A percentile compares a stretch with the other conserved stretches of the same genome.
phyloP scores from a whole-genome alignment of 2,113 vertebrate species.

The Theropithecus gelada region DNA sequence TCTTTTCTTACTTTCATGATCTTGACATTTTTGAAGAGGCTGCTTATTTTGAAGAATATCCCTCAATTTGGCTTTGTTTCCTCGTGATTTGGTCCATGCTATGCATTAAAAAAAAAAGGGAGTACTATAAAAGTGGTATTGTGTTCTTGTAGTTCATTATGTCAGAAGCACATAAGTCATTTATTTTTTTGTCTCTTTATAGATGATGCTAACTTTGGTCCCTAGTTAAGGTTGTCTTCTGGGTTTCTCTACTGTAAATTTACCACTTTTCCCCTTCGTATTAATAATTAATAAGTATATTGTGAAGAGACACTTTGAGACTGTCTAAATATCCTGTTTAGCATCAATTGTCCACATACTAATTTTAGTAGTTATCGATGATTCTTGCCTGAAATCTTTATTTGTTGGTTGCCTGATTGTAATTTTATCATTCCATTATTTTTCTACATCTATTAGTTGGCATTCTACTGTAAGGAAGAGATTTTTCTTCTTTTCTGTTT shows the following conservation, averaged over 20 bases:
- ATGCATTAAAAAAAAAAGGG: background rate
- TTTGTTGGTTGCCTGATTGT: background rate
- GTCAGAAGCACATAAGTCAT: background rate
- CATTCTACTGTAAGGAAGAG: background rate
- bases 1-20: background rate
- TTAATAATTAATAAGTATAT: background rate
- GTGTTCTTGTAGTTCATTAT: background rate
- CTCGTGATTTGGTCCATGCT: background rate
- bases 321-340: background rate
- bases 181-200: background rate
- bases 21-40: background rate
- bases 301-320: background rate
- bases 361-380: background rate
- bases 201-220: background rate
- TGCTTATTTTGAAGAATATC: background rate
- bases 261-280: background rate
- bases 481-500: background rate
- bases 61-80: background rate
- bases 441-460: background rate
- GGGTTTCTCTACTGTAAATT: background rate
- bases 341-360: background rate
- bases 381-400: background rate
- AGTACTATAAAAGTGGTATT: background rate
- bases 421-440: background rate
- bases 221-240: background rate